Percentiles rank a stretch among this genome's conserved stretches.
Evolutionary conservation across 2,113 vertebrate species (phyloP).

Genomic region (Thunnus thynnus): DNA sequence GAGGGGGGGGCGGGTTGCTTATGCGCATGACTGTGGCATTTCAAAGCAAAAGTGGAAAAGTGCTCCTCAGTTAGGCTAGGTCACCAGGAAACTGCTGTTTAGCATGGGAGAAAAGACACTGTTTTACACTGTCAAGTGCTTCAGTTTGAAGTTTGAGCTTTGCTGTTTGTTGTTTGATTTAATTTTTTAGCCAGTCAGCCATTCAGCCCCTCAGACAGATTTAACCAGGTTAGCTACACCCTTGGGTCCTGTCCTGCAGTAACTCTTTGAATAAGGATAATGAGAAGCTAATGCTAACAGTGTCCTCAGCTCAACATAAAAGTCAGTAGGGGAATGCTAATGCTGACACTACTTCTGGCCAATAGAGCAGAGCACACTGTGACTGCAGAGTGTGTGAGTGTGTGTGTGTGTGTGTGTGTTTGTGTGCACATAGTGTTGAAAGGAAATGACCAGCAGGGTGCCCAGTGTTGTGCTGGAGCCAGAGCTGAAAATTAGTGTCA

Average conservation of each 20-base stretch:
- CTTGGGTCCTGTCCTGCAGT: conserved; percentile 42
- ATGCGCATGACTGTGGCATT: conserved; percentile 89
- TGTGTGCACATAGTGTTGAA: conserved; percentile 34
- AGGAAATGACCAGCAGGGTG: conserved; percentile 50
- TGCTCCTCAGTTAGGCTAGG: conserved; percentile 88
- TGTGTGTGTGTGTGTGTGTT: neutral
- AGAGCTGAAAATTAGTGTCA: conserved; percentile 44
- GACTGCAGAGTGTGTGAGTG: conserved; percentile 5
- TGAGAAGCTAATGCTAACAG: conserved; percentile 52
- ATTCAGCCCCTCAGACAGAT: conserved; percentile 27
- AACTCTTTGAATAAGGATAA: conserved; percentile 41
- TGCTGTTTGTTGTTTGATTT: conserved; percentile 53
- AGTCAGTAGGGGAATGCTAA: conserved; percentile 57
- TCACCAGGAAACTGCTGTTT: conserved; percentile 83
- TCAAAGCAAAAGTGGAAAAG: conserved; percentile 90
- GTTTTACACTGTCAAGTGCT: conserved; percentile 63
- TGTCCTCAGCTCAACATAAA: conserved; percentile 48
- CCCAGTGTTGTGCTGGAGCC: conserved; percentile 38
- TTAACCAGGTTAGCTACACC: conserved; percentile 56
- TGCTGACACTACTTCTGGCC: conserved; percentile 30
- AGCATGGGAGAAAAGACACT: conserved; percentile 52
- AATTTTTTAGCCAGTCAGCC: conserved; percentile 39
- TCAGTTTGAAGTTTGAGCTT: conserved; percentile 54
- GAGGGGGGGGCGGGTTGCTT: conserved; percentile 75
- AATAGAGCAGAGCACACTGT: conserved; percentile 18